Evolutionary conservation across 2,797 vertebrate species (phyloP).

Genomic region (Notolepis coatsorum): DNA sequence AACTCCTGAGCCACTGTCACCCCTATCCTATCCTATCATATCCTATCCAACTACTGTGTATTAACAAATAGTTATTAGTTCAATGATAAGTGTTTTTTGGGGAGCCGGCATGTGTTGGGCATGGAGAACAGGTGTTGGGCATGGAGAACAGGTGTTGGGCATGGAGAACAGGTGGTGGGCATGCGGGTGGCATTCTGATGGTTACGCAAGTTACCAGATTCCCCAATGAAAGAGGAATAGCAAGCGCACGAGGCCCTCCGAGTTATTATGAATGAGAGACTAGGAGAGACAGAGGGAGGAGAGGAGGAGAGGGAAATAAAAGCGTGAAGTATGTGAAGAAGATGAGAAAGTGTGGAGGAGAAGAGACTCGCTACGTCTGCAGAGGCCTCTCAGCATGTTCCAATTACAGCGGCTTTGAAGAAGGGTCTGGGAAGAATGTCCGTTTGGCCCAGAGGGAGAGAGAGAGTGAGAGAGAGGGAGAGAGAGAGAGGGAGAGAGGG

Average conservation of each 20-base stretch:
- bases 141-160: no score
- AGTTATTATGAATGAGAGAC: slow-evolving; percentile 35
- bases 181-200: slow-evolving; percentile 13
- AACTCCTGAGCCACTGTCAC: no score
- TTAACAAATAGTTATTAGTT: no score
- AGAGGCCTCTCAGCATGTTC: slow-evolving; percentile 62
- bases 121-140: no score
- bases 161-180: background rate
- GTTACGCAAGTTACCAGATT: slow-evolving; percentile 13
- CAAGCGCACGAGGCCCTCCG: no score
- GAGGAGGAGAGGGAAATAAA: no score
- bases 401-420: slow-evolving; percentile 75
- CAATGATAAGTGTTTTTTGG: no score
- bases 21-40: no score
- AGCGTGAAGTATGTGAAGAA: no score
- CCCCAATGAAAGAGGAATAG: slow-evolving; percentile 30
- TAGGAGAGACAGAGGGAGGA: slow-evolving; percentile 36
- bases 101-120: no score
- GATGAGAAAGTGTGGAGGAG: slow-evolving; percentile 50
- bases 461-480: slow-evolving; percentile 31
- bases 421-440: slow-evolving; percentile 49
- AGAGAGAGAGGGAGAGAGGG: slow-evolving; percentile 5
- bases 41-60: no score
- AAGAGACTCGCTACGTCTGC: slow-evolving; percentile 7
- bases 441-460: slow-evolving; percentile 30